phyloP scores from a whole-genome alignment of 2,113 vertebrate genomes.

The Ophthalmolycus amberensis region DNA sequence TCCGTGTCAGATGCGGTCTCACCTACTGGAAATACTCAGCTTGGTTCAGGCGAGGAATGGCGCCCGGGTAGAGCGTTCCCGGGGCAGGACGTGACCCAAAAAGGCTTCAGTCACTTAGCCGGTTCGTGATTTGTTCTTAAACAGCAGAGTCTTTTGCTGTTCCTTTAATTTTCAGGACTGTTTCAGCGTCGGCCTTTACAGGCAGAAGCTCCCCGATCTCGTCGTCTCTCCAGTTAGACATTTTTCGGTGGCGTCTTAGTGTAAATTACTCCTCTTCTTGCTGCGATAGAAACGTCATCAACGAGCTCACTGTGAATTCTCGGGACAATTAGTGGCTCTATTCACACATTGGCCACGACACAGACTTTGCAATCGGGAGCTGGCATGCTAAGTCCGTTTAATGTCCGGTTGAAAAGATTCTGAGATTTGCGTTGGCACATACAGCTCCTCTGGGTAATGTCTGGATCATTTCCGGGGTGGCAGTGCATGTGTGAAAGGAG shows the following conservation, averaged over 20 bases:
- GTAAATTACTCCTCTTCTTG: not conserved
- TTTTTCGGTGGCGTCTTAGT: not conserved
- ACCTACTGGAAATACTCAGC: not conserved
- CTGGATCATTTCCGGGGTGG: not conserved
- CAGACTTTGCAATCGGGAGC: not conserved
- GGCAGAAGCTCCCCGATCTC: not conserved
- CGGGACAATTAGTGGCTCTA: not conserved
- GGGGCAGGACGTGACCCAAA: not conserved
- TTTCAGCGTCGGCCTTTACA: too few relatives aligned
- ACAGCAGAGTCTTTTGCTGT: not conserved
- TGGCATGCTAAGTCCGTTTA: not conserved
- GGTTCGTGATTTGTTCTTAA: not conserved
- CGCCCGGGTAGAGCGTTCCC: not conserved
- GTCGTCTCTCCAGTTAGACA: not conserved
- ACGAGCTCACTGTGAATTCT: not conserved
- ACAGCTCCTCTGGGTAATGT: not conserved
- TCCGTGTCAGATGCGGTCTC: not conserved
- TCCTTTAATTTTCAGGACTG: not conserved
- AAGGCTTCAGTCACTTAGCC: not conserved
- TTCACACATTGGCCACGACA: not conserved
- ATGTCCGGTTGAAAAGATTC: not conserved
- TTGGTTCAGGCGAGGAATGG: too few relatives aligned
- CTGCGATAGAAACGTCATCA: not conserved
- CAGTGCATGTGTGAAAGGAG: not conserved
- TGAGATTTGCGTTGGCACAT: not conserved